A percentile compares a stretch with the other conserved stretches of the same genome.
Conservation (phyloP, 1,140 invertebrate species). For the Leucophenga varia region DNA sequence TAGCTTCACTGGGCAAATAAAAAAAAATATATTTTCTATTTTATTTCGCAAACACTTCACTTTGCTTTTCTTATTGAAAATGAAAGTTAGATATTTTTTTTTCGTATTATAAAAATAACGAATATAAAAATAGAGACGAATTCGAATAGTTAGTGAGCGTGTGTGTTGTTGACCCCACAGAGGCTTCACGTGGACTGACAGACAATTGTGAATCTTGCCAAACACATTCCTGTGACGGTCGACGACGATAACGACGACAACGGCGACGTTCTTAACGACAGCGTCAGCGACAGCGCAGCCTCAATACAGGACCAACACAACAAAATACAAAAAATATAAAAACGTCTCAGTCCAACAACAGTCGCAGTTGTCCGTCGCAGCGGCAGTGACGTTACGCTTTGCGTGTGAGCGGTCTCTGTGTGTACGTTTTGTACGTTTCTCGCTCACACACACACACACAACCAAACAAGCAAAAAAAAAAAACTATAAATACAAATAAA, state of each 20-base stretch:
- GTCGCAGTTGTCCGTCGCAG: too few species aligned
- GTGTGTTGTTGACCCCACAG: conserved; percentile 56
- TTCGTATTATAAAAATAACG: conserved; percentile 8
- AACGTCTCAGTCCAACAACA: too few species aligned
- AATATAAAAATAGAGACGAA: too few species aligned
- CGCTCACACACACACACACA: too few species aligned
- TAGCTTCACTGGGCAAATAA: too few species aligned
- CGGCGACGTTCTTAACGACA: conserved; percentile 13
- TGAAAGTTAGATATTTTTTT: too few species aligned
- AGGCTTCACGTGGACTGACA: conserved; percentile 55
- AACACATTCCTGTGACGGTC: conserved; percentile 42
- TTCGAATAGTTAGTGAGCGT: conserved; percentile 16
- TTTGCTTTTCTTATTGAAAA: neutral
- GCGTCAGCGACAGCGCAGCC: neutral
- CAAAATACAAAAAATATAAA: too few species aligned
- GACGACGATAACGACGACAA: conserved; percentile 19
- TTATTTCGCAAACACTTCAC: neutral
- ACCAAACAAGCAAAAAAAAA: too few species aligned
- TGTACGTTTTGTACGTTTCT: conserved; percentile 1
- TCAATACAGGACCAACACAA: too few species aligned
- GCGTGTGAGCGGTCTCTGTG: conserved; percentile 18
- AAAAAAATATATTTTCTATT: too few species aligned
- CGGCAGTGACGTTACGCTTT: neutral
- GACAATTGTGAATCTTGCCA: conserved; percentile 31
- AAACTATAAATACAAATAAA: conserved; percentile 2